Conservation (phyloP, 2,888 invertebrate species). For the Netelia virgata region DNA sequence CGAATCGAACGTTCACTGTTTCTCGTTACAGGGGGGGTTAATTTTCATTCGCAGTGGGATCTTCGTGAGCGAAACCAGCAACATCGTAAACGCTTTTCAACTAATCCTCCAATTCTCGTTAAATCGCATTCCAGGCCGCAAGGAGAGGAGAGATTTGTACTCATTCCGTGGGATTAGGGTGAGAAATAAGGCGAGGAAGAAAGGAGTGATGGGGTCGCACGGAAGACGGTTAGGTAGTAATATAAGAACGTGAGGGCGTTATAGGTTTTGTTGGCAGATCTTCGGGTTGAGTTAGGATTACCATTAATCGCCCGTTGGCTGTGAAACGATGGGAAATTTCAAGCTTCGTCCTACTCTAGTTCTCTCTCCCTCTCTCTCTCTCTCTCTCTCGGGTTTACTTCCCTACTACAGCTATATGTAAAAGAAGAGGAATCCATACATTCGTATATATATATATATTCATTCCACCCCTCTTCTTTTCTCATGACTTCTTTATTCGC, state of each 20-base stretch:
- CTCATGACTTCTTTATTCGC: slow-evolving; percentile 1
- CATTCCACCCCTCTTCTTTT: background rate
- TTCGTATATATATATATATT: background rate
- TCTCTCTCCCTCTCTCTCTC: background rate
- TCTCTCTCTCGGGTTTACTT: no score
- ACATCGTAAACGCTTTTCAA: background rate
- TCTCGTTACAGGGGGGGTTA: background rate
- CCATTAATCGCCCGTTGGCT: slow-evolving; percentile 39
- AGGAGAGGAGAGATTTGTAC: slow-evolving; percentile 1
- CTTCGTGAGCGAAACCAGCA: background rate
- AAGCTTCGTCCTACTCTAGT: background rate
- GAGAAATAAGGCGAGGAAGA: slow-evolving; percentile 13
- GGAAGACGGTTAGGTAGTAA: slow-evolving; percentile 5
- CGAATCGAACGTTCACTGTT: no score
- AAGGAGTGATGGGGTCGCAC: slow-evolving; percentile 13
- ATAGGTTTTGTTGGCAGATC: slow-evolving; percentile 28
- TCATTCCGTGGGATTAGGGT: slow-evolving; percentile 33
- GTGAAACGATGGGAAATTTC: slow-evolving; percentile 35
- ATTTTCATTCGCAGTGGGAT: background rate
- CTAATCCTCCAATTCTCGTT: background rate
- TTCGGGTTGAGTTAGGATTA: slow-evolving; percentile 19
- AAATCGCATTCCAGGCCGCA: background rate
- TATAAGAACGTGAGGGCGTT: slow-evolving; percentile 1
- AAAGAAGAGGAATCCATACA: background rate
- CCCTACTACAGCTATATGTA: no score